A percentile compares a stretch with the other conserved stretches of the same genome.
Evolutionary conservation across 2,888 invertebrate genomes (phyloP).

Genomic region (Cerastoderma edule): DNA sequence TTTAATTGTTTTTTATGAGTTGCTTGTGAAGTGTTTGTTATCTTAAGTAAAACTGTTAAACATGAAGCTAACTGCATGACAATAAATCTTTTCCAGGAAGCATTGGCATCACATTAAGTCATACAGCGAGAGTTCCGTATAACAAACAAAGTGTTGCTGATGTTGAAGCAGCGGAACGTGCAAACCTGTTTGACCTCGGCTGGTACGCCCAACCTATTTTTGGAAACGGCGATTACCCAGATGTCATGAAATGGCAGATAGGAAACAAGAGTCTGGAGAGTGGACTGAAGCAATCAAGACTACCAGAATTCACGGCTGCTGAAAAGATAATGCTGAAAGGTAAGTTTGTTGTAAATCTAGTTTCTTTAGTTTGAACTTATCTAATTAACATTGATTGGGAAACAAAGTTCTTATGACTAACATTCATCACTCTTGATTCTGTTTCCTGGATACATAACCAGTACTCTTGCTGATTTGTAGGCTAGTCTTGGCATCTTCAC

Average conservation of each 20-base stretch:
- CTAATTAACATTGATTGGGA: too few relatives aligned
- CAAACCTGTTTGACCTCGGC: conserved; percentile 70
- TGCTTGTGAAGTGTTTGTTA: not conserved
- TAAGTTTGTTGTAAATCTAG: conserved; percentile 33
- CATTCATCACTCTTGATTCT: too few relatives aligned
- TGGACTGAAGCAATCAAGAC: conserved; percentile 62
- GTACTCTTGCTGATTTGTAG: too few relatives aligned
- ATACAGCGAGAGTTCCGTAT: conserved; percentile 60
- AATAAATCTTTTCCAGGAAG: conserved; percentile 65
- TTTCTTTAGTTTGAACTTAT: not conserved
- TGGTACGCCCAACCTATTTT: conserved; percentile 78
- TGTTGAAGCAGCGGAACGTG: conserved; percentile 64
- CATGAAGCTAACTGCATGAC: too few relatives aligned
- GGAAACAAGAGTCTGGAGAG: conserved; percentile 65
- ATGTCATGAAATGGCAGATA: conserved; percentile 69
- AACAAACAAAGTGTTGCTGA: conserved; percentile 55
- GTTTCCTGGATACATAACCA: too few relatives aligned
- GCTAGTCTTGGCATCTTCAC: too few relatives aligned
- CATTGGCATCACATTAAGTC: conserved; percentile 67
- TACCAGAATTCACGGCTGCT: conserved; percentile 78
- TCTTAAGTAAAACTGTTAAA: too few relatives aligned
- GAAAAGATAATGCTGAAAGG: conserved; percentile 78
- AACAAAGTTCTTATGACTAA: too few relatives aligned
- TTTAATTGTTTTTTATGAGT: too few relatives aligned
- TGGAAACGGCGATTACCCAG: conserved; percentile 85